These are phyloP conservation scores for Ptychochromis oligacanthus DNA, from an alignment of 2,113 vertebrate genomes.

Conservation along the genomic window DNA sequence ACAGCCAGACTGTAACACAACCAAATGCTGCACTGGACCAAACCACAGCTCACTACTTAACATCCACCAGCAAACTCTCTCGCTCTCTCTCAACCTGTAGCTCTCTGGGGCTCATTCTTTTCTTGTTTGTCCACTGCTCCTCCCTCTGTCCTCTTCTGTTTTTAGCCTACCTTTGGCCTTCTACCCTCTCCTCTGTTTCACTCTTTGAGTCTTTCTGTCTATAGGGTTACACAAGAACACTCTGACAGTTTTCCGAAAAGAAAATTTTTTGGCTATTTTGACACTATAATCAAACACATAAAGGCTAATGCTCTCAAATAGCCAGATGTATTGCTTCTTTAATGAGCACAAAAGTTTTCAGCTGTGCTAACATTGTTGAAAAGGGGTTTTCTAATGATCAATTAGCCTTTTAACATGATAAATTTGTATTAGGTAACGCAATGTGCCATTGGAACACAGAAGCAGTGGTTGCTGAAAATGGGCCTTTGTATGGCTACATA, in stretches of 20 bases:
- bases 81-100: slow-evolving; percentile 34
- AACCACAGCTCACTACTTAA: slow-evolving; percentile 64
- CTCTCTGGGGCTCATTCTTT: slow-evolving; percentile 27
- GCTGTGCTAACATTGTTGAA: slow-evolving; percentile 8
- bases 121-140: slow-evolving; percentile 31
- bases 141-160: slow-evolving; percentile 40
- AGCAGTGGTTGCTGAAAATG: neutral
- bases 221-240: neutral
- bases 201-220: slow-evolving; percentile 41
- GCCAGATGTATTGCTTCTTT: slow-evolving; percentile 7
- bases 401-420: slow-evolving; percentile 7
- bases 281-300: slow-evolving; percentile 13
- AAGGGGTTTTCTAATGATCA: slow-evolving; percentile 8
- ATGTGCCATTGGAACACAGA: slow-evolving; percentile 14
- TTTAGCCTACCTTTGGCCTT: slow-evolving; percentile 47
- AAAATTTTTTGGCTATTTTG: neutral
- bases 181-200: slow-evolving; percentile 23
- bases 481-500: neutral
- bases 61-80: slow-evolving; percentile 58
- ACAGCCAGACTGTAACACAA: slow-evolving; percentile 68
- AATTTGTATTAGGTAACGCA: neutral
- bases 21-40: slow-evolving; percentile 51
- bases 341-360: slow-evolving; percentile 10
- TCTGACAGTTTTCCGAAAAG: neutral
- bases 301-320: neutral